phyloP scores from a whole-genome alignment of 2,888 invertebrate species.

The Acrocyrtus sp. region DNA sequence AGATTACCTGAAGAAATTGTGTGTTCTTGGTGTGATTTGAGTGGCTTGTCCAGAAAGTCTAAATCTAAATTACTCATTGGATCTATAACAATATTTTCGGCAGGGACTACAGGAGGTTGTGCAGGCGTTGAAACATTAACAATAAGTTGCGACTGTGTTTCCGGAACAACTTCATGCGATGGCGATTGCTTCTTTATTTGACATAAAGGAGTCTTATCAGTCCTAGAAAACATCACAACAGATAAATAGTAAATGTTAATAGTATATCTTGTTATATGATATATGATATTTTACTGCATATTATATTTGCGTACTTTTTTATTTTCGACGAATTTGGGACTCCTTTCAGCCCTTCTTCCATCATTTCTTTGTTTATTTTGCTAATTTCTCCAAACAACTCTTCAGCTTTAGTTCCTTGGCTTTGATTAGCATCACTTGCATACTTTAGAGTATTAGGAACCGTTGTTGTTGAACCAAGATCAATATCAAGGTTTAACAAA shows the following conservation, averaged over 20 bases:
- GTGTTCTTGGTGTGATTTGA: neutral
- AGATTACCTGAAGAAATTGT: slow-evolving; percentile 9
- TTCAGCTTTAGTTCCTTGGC: no score
- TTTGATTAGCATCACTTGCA: no score
- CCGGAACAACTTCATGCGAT: slow-evolving; percentile 28
- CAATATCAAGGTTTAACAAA: slow-evolving; percentile 57
- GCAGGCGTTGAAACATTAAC: no score
- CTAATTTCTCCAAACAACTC: slow-evolving; percentile 58
- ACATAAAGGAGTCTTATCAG: slow-evolving; percentile 53
- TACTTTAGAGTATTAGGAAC: neutral
- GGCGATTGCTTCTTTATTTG: slow-evolving; percentile 42
- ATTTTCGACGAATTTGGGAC: slow-evolving; percentile 26
- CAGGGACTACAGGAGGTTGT: neutral
- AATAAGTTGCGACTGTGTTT: no score
- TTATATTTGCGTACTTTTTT: slow-evolving; percentile 40
- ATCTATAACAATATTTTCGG: slow-evolving; percentile 7
- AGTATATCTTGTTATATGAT: neutral
- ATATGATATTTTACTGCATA: neutral
- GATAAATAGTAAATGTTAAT: neutral
- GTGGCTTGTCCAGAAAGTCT: slow-evolving; percentile 55
- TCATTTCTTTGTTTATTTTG: slow-evolving; percentile 58
- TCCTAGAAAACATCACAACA: slow-evolving; percentile 12
- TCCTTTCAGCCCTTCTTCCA: slow-evolving; percentile 56
- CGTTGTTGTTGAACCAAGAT: slow-evolving; percentile 19
- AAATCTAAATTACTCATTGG: slow-evolving; percentile 49